Conservation (phyloP, 2,113 vertebrate genomes). For the Vireo altiloquus region DNA sequence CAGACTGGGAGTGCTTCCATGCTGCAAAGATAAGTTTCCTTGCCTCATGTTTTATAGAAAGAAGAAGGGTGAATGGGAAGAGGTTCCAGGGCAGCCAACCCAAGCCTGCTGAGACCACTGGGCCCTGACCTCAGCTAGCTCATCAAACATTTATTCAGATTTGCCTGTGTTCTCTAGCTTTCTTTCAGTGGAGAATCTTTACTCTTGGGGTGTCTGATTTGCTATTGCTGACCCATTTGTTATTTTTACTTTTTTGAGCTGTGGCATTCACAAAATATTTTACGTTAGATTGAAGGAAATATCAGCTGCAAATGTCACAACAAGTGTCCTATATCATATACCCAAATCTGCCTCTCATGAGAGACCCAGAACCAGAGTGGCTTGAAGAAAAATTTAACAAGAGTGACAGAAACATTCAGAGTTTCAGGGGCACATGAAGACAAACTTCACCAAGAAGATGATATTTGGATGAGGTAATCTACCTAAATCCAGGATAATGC, state of each 20-base stretch:
- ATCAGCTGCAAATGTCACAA: not conserved
- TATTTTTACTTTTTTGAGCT: not conserved
- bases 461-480: not conserved
- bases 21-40: not conserved
- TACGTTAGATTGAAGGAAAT: not conserved
- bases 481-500: not conserved
- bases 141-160: accelerated
- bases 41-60: not conserved
- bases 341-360: not conserved
- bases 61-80: accelerated
- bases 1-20: not conserved
- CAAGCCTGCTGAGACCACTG: not conserved
- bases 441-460: not conserved
- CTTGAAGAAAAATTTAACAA: not conserved
- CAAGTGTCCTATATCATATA: not conserved
- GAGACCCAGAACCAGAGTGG: not conserved
- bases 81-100: not conserved
- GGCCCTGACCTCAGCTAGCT: not conserved
- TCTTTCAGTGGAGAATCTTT: not conserved
- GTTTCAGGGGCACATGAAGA: not conserved
- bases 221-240: not conserved
- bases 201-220: not conserved
- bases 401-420: not conserved
- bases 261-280: not conserved
- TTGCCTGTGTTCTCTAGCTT: not conserved